Conservation (phyloP, 2,888 invertebrate genomes). For the Lottia scabra region DNA sequence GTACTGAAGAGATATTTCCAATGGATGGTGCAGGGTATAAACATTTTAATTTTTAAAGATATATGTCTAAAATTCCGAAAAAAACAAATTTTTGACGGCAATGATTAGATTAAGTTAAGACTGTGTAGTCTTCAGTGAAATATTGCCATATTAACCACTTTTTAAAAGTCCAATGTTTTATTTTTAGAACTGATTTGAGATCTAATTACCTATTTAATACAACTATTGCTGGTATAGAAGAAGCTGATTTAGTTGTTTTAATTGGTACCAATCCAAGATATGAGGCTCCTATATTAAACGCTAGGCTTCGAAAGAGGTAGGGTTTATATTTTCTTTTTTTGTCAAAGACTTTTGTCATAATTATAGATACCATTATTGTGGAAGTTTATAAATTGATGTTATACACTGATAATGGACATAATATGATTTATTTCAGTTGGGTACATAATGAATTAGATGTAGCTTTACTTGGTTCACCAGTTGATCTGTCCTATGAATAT, state of each 20-base stretch:
- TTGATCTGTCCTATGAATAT: constrained; percentile 94
- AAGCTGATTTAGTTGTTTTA: constrained; percentile 90
- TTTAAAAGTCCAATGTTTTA: constrained; percentile 5
- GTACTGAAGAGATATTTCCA: constrained; percentile 94
- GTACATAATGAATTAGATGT: constrained; percentile 91
- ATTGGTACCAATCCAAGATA: constrained; percentile 97
- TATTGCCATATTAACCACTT: too few species aligned
- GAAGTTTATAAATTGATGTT: too few species aligned
- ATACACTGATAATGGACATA: background rate
- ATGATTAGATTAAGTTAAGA: too few species aligned
- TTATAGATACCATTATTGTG: too few species aligned
- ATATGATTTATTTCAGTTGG: constrained; percentile 72
- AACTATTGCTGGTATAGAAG: constrained; percentile 89
- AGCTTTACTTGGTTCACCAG: constrained; percentile 88
- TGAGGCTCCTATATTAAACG: constrained; percentile 96
- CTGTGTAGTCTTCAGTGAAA: too few species aligned
- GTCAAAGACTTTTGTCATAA: too few species aligned
- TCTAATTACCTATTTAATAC: constrained; percentile 94
- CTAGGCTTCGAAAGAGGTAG: constrained; percentile 89
- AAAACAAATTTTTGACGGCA: too few species aligned
- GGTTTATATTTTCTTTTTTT: too few species aligned
- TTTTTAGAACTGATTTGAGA: constrained; percentile 81
- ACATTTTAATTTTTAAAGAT: background rate
- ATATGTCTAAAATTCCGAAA: background rate
- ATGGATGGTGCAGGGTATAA: constrained; percentile 66